Percentiles rank a stretch among this genome's conserved stretches.
Evolutionary conservation across 2,888 invertebrate species (phyloP).

Genomic region (Scaptomyza parva): DNA sequence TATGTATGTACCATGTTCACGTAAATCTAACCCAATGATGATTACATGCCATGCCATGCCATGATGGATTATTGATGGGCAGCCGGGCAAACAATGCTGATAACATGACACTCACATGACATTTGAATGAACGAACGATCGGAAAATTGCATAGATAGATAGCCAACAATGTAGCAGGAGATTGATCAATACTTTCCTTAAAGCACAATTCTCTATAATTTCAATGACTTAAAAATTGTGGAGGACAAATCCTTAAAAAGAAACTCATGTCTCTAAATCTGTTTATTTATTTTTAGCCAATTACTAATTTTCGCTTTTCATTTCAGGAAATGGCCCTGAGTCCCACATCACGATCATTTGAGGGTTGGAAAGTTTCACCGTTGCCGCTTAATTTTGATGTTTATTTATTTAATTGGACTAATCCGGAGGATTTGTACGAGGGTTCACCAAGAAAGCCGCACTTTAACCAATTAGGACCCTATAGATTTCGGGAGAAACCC

Average conservation of each 20-base stretch:
- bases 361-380: slow-evolving; percentile 89
- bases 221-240: background rate
- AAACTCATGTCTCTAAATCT: too few species aligned
- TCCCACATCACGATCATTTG: slow-evolving; percentile 87
- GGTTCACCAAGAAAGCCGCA: slow-evolving; percentile 86
- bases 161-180: slow-evolving; percentile 25
- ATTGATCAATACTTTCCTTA: background rate
- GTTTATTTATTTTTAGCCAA: background rate
- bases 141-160: slow-evolving; percentile 42
- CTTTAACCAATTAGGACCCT: slow-evolving; percentile 87
- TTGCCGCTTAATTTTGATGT: slow-evolving; percentile 89
- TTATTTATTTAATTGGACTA: slow-evolving; percentile 92
- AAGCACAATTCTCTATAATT: background rate
- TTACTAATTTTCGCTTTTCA: slow-evolving; percentile 6
- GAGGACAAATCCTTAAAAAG: background rate
- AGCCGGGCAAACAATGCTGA: slow-evolving; percentile 29
- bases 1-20: too few species aligned
- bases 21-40: slow-evolving; percentile 21
- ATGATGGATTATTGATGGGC: slow-evolving; percentile 33
- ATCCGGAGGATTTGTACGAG: slow-evolving; percentile 88
- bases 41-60: slow-evolving; percentile 30
- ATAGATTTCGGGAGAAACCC: slow-evolving; percentile 88
- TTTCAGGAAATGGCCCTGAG: slow-evolving; percentile 88
- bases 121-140: slow-evolving; percentile 30
- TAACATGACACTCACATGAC: slow-evolving; percentile 61